These are phyloP conservation scores for Chinchilla lanigera DNA, from an alignment of 2,113 vertebrate genomes.

Conservation along the genomic window DNA sequence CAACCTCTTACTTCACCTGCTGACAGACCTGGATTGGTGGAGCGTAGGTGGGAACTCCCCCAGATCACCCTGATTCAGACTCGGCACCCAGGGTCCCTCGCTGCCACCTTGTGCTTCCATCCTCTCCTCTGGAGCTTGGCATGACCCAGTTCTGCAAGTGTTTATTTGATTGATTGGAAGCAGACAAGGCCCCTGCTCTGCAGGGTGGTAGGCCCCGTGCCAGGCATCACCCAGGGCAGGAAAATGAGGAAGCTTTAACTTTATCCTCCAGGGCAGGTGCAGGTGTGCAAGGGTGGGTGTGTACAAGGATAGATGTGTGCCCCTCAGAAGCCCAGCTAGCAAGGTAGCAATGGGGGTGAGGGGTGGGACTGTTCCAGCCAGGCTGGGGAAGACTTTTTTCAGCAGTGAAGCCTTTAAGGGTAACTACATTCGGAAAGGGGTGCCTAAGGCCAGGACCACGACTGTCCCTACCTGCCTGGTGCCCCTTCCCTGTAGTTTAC, in stretches of 20 bases:
- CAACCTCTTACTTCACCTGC: neutral
- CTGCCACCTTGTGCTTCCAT: neutral
- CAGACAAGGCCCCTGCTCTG: constrained; percentile 31
- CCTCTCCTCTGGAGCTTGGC: neutral
- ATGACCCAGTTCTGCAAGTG: constrained; percentile 33
- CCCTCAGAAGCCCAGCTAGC: neutral
- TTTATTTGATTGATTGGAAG: constrained; percentile 57
- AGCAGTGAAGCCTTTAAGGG: neutral
- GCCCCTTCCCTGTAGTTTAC: neutral
- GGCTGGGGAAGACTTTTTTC: neutral
- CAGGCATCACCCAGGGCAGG: neutral
- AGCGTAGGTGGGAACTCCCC: too few species aligned
- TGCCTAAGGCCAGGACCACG: neutral
- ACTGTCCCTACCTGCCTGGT: neutral
- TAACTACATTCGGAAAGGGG: neutral
- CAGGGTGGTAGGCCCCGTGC: neutral
- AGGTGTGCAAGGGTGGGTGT: fast-evolving
- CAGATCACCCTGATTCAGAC: neutral
- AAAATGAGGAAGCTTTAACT: neutral
- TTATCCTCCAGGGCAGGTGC: neutral
- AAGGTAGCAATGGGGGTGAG: neutral
- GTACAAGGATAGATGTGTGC: too few species aligned
- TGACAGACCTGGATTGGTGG: neutral
- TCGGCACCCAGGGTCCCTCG: neutral
- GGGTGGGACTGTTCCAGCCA: neutral